Conservation (phyloP, 2,113 vertebrate species). For the Kryptolebias marmoratus region DNA sequence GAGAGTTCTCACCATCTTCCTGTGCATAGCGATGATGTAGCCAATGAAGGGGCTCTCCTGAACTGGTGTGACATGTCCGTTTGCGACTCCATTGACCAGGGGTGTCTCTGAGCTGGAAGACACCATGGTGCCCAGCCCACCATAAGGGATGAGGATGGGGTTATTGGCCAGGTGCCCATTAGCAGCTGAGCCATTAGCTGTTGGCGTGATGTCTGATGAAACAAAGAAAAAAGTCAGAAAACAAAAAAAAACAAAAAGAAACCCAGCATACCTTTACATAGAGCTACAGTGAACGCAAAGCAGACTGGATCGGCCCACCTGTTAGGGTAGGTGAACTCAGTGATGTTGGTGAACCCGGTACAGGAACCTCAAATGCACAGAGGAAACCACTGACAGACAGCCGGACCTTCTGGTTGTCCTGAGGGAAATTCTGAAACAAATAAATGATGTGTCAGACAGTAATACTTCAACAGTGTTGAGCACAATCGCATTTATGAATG, state of each 20-base stretch:
- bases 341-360: constrained; percentile 91
- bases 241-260: neutral
- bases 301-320: constrained; percentile 76
- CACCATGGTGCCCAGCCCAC: constrained; percentile 86
- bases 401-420: constrained; percentile 97
- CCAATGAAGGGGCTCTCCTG: constrained; percentile 91
- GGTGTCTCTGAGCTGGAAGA: constrained; percentile 84
- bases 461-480: neutral
- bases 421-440: constrained; percentile 89
- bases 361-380: constrained; percentile 95
- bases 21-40: constrained; percentile 97
- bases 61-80: constrained; percentile 85
- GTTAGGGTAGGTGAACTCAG: constrained; percentile 87
- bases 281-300: accelerated
- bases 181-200: constrained; percentile 83
- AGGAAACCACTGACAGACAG: constrained; percentile 92
- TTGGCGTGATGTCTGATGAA: constrained; percentile 67
- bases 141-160: constrained; percentile 87
- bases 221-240: neutral
- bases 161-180: constrained; percentile 79
- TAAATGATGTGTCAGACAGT: neutral
- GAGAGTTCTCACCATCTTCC: constrained; percentile 93
- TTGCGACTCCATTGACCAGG: constrained; percentile 82
- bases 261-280: neutral
- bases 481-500: too few species aligned